Base-by-base conservation (phyloP, 1,140 invertebrate genomes). In the Phthorimaea operculella region DNA sequence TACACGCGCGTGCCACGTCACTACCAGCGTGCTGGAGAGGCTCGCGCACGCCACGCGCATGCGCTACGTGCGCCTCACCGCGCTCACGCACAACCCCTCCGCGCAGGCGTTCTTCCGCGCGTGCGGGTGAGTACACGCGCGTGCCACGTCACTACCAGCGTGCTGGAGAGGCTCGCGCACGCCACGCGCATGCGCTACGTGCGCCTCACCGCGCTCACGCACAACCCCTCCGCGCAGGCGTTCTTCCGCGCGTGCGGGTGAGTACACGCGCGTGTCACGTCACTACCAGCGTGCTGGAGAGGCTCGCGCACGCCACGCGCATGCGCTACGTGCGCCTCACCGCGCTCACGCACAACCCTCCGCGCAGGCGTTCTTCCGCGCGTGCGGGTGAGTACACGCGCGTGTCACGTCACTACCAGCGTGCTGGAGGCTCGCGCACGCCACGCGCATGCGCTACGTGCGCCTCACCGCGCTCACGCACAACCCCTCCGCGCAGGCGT, bases 241-340 rank as follows among this genome's bases (percentile, higher is more conserved):
- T 84, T 84, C 69, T 82, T 84, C 66, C 72, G 55, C 51, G 76
- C 77, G 33, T 80, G 77, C 65, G 81, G 81, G 81, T 84, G 54
- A 62, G 71, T 66, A 33, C 6, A 28, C 21, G 2, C 17, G 3
- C 14, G 15, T 12, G 33, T 39, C 1, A 14, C n/a, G 9, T n/a
- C 17, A n/a, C 7, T 52, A 36, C n/a, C 14, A 44, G 59, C 36
- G 76, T 84, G 48, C 68, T 84, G 17, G 81, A 84, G 67, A 61
- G 59, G 48, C 58, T 84, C 3, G 81, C 79, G 33, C 14, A 39
- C 28, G 36, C n/a, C 10, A n/a, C n/a, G 39, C 51, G 62, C 51
- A 16, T 4, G 6, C 21, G 21, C 21, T 28, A 28, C 57, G 79
- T 84, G 51, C 67, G 79, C 0, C 76, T 84, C 51, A 83, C 80